Conservation (phyloP, 2,113 vertebrate genomes). For the Entelurus aequoreus region DNA sequence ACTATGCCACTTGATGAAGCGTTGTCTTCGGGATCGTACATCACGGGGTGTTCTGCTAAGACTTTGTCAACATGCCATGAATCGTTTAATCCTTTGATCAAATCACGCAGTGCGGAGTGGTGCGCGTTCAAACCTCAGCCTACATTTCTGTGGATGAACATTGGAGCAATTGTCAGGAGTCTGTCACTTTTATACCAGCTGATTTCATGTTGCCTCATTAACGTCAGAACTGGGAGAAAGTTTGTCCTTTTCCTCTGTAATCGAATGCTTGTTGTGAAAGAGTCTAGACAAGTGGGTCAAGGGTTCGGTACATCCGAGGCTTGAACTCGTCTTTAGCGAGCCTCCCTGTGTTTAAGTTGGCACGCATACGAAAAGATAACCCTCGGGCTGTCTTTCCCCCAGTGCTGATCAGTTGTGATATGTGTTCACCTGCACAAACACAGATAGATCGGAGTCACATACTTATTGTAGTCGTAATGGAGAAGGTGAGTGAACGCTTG, state of each 20-base stretch:
- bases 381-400: neutral
- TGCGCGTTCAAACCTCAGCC: neutral
- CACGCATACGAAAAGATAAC: constrained; percentile 3
- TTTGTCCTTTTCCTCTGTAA: neutral
- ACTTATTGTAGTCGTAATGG: neutral
- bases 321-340: constrained; percentile 35
- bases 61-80: neutral
- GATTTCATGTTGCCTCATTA: neutral
- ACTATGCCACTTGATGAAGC: constrained; percentile 2
- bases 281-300: constrained; percentile 46
- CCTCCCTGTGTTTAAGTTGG: constrained; percentile 16
- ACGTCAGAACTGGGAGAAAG: neutral
- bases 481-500: neutral
- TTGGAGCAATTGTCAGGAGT: neutral
- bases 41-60: neutral
- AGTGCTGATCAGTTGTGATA: constrained; percentile 4
- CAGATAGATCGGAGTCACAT: neutral
- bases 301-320: constrained; percentile 22
- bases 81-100: constrained; percentile 2
- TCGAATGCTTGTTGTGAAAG: constrained; percentile 32
- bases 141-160: neutral
- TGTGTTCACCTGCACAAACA: neutral
- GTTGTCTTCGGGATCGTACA: neutral
- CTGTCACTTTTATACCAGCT: neutral
- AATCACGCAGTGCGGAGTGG: neutral